These are phyloP conservation scores for Lanius ludovicianus DNA, from an alignment of 2,113 vertebrate genomes.

Conservation along the genomic window DNA sequence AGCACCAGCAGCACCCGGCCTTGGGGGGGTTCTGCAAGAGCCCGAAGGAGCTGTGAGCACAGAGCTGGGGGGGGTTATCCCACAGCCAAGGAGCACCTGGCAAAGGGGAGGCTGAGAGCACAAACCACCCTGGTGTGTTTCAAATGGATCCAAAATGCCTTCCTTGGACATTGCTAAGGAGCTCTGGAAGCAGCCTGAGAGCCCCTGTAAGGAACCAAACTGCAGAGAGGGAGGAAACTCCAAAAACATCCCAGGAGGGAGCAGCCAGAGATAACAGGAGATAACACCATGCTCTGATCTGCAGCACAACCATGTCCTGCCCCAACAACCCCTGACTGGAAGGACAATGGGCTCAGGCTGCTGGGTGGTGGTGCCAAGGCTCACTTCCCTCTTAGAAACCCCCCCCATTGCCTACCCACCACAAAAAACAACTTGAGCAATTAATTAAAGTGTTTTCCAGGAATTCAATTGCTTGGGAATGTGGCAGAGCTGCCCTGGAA, in stretches of 20 bases:
- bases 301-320: neutral
- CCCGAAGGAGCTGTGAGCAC: neutral
- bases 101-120: neutral
- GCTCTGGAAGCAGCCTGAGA: neutral
- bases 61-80: neutral
- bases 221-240: neutral
- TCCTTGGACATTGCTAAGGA: neutral
- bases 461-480: neutral
- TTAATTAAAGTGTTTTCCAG: neutral
- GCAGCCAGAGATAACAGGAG: neutral
- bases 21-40: constrained; percentile 62
- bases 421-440: neutral
- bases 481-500: neutral
- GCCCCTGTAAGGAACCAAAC: neutral
- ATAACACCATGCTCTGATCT: neutral
- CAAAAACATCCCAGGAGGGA: neutral
- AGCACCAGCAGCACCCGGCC: constrained; percentile 74
- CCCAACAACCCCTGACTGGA: neutral
- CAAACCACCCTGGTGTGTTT: neutral
- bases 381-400: neutral
- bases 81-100: neutral
- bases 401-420: neutral
- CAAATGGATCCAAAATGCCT: neutral
- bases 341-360: neutral
- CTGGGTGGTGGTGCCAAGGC: accelerated